Evolutionary conservation across 1,140 invertebrate species (phyloP).

Genomic region (Drosophila rufa): DNA sequence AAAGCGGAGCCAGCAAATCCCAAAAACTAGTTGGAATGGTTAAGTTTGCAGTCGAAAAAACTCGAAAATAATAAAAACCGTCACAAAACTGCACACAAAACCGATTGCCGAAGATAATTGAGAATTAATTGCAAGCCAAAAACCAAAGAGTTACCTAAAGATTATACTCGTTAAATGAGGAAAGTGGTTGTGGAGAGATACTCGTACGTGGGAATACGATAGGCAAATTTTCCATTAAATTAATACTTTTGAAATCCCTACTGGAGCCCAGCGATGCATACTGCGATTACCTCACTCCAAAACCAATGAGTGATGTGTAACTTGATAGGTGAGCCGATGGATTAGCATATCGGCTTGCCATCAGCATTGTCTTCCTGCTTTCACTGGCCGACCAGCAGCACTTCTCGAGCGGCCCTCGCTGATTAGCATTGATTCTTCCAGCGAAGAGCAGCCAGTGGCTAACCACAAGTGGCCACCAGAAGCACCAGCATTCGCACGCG

Average conservation of each 20-base stretch:
- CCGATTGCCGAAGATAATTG: conserved; percentile 23
- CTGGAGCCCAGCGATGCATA: conserved; percentile 41
- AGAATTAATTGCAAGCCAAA: conserved; percentile 14
- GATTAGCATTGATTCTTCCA: conserved; percentile 63
- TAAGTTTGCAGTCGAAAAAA: conserved; percentile 32
- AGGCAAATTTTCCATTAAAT: conserved; percentile 28
- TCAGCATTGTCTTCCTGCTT: conserved; percentile 58
- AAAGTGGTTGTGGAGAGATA: background rate
- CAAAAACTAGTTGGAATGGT: conserved; percentile 34
- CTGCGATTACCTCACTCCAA: conserved; percentile 17
- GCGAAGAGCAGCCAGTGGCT: conserved; percentile 20
- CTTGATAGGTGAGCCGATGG: conserved; percentile 8
- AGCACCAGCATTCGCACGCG: conserved; percentile 66
- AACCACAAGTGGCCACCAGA: conserved; percentile 30
- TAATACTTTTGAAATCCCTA: conserved; percentile 28
- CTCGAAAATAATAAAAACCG: conserved; percentile 19
- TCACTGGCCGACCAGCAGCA: conserved; percentile 37
- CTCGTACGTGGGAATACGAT: conserved; percentile 7
- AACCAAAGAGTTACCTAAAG: background rate
- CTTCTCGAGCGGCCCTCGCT: conserved; percentile 42
- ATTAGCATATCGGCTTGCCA: conserved; percentile 55
- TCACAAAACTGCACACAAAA: conserved; percentile 22
- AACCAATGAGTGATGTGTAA: conserved; percentile 33
- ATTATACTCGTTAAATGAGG: conserved; percentile 4
- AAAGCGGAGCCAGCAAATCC: conserved; percentile 40